phyloP scores from a whole-genome alignment of 2,113 vertebrate genomes.

The Caracal caracal region DNA sequence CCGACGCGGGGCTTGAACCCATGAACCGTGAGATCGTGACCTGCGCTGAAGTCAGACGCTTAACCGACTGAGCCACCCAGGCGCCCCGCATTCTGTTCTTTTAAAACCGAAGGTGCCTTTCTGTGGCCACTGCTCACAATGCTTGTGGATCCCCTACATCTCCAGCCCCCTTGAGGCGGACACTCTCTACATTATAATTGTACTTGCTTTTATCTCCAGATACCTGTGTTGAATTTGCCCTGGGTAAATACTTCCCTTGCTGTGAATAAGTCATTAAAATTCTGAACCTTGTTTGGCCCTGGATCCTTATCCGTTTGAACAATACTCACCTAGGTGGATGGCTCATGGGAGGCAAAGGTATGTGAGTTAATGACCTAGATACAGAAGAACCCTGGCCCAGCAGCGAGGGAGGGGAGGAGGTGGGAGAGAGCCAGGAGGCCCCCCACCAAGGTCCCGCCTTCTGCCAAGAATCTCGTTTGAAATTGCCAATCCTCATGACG shows the following conservation, averaged over 20 bases:
- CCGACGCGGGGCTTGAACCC: no score
- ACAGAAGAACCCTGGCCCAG: background rate
- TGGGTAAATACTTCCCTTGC: constrained; percentile 38
- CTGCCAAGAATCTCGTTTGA: background rate
- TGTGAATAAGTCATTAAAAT: constrained; percentile 44
- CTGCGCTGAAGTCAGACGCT: no score
- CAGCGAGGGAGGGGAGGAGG: background rate
- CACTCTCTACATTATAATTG: background rate
- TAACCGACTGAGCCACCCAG: no score
- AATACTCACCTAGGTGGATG: background rate
- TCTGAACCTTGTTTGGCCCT: constrained; percentile 23
- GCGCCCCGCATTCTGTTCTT: background rate
- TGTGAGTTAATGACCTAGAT: background rate
- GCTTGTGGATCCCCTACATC: background rate
- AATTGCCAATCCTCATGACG: background rate
- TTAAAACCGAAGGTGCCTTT: background rate
- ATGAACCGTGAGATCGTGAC: no score
- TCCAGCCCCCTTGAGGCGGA: background rate
- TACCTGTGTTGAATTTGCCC: background rate
- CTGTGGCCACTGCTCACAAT: background rate
- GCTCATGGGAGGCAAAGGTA: background rate
- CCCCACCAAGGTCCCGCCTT: background rate
- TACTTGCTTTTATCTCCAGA: background rate
- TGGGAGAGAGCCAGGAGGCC: background rate
- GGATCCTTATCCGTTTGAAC: constrained; percentile 8